Evolutionary conservation across 2,113 vertebrate genomes (phyloP).

Genomic region (Campylomormyrus numenius): DNA sequence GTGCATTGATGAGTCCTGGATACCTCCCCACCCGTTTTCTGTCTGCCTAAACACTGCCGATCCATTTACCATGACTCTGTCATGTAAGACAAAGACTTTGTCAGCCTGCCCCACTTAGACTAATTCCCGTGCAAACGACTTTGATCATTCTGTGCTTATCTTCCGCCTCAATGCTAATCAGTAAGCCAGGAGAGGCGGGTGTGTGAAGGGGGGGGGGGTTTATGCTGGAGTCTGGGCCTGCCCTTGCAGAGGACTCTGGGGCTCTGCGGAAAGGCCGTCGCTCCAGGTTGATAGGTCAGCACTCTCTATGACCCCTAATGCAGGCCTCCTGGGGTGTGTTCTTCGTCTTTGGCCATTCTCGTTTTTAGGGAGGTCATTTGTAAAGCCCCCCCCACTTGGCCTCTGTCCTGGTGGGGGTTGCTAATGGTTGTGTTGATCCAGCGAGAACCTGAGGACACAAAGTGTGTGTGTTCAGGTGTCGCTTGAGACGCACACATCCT

Average conservation of each 20-base stretch:
- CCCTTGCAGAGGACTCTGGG: not conserved
- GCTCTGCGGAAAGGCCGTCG: not conserved
- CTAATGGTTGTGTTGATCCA: not conserved
- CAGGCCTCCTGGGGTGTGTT: not conserved
- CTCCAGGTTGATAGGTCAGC: not conserved
- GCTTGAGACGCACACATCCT: not conserved
- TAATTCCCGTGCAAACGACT: not conserved
- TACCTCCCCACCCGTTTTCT: not conserved
- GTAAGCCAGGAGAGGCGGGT: not conserved
- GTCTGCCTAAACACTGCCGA: not conserved
- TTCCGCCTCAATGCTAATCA: not conserved
- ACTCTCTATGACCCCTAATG: not conserved
- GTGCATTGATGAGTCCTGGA: not conserved
- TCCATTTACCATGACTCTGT: not conserved
- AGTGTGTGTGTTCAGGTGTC: not conserved
- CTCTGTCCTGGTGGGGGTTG: not conserved
- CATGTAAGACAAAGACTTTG: not conserved
- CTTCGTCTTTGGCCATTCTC: not conserved
- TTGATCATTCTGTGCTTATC: not conserved
- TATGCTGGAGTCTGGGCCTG: not conserved
- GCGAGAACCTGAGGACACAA: not conserved
- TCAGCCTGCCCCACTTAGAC: not conserved
- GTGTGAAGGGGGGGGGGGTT: not conserved
- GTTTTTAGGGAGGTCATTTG: not conserved
- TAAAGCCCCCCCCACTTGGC: not conserved